Base-by-base conservation (phyloP, 2,113 vertebrate species). In the Pongo pygmaeus region DNA sequence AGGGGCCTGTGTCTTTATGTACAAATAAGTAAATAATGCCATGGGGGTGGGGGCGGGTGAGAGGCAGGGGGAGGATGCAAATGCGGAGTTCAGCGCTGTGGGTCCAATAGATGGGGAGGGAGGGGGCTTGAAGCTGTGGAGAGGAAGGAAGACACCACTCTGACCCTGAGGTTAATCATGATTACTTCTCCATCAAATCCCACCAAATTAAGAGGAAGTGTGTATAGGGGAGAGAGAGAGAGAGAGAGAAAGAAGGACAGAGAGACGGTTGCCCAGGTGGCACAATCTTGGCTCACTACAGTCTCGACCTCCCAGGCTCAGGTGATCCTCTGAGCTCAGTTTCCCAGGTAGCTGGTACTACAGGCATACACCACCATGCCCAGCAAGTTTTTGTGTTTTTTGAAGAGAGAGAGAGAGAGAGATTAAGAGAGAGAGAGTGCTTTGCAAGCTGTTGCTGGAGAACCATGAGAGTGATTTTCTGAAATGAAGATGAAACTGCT, bases 121-220 rank as follows among this genome's bases (percentile, higher is more conserved):
- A 70, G 98, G 99, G 99, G 99, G 99, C 99, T 99, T 99, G 99
- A 99, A 99, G 99, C 99, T 98, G 98, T 91, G 98, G 99, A 98
- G 98, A 99, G 99, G 99, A 99, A 99, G 98, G 99, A 99, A 99
- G 99, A 99, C 97, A 92, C 97, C 99, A 99, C 97, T 99, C 99
- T 99, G 99, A 99, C 99, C 99, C 97, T 93, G 96, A 99, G 99
- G 99, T 99, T 99, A 99, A 99, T 99, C 99, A 99, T 99, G 99
- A 99, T 99, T 99, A 99, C 99, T 99, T 99, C 99, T 99, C 99
- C 99, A 99, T 99, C 99, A 98, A 98, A 99, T 99, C 99, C 99
- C 98, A 98, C 99, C 97, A 97, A 97, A 98, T 97, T 97, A 98
- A 96, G 99, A 98, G 61, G 61, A 64, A 64, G 27, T 64, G 27